These are phyloP conservation scores for Tetrax tetrax DNA, from an alignment of 2,113 vertebrate species.

Conservation along the genomic window DNA sequence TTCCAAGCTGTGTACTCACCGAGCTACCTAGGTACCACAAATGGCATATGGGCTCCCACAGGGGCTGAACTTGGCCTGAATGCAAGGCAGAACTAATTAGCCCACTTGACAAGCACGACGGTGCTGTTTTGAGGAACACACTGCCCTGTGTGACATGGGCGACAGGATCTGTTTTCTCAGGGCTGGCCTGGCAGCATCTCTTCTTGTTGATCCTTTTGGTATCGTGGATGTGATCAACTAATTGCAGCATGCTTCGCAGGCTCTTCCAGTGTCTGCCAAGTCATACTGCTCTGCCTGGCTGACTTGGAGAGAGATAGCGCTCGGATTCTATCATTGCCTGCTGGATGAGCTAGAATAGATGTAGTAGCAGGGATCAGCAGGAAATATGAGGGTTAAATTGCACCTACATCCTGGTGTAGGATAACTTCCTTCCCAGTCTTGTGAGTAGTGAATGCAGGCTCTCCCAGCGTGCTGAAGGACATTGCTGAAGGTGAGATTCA, in stretches of 20 bases:
- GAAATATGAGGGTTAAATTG: background rate
- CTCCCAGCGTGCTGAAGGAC: background rate
- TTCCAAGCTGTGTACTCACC: background rate
- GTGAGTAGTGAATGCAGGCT: background rate
- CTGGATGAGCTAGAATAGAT: background rate
- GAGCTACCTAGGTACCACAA: background rate
- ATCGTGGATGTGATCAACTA: background rate
- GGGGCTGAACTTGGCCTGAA: background rate
- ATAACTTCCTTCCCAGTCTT: background rate
- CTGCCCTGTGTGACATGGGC: background rate
- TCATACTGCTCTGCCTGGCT: background rate
- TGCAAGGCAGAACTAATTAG: background rate
- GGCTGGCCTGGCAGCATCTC: background rate
- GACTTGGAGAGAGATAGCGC: background rate
- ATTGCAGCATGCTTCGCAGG: background rate
- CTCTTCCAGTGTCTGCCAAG: background rate
- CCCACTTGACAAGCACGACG: background rate
- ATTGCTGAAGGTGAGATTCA: background rate
- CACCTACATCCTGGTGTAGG: background rate
- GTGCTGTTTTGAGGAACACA: background rate
- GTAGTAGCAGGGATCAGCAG: background rate
- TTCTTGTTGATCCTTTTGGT: background rate
- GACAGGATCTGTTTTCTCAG: background rate
- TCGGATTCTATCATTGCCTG: background rate
- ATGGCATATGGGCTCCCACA: background rate